phyloP scores from a whole-genome alignment of 2,888 invertebrate genomes.

The Pyrgus malvae region DNA sequence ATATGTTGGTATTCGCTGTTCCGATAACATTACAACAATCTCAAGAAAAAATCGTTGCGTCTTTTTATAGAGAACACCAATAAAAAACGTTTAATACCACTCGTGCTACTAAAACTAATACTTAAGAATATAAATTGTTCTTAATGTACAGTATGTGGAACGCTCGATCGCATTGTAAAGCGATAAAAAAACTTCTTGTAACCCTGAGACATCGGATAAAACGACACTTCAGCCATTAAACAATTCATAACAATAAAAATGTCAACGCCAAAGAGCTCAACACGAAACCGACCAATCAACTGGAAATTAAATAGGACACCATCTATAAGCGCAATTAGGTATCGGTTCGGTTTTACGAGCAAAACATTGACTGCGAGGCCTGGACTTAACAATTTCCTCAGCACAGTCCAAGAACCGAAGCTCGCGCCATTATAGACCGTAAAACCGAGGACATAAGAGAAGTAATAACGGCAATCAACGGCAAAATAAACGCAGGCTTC shows the following conservation, averaged over 20 bases:
- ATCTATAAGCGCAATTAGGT: constrained; percentile 65
- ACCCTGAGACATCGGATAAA: constrained; percentile 34
- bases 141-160: constrained; percentile 24
- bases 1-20: neutral
- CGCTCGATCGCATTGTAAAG: constrained; percentile 35
- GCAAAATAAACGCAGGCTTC: constrained; percentile 49
- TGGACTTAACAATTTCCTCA: constrained; percentile 12
- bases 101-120: constrained; percentile 30
- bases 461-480: constrained; percentile 35
- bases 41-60: constrained; percentile 4
- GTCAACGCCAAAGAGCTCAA: constrained; percentile 57
- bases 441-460: constrained; percentile 24
- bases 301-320: constrained; percentile 71
- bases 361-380: constrained; percentile 63
- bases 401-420: neutral
- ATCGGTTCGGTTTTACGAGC: constrained; percentile 68
- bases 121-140: constrained; percentile 33
- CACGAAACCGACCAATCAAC: constrained; percentile 61
- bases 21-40: neutral
- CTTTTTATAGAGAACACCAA: constrained; percentile 2
- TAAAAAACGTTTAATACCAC: constrained; percentile 10
- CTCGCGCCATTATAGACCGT: constrained; percentile 21
- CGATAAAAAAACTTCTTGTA: constrained; percentile 42
- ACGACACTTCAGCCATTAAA: constrained; percentile 43
- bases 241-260: constrained; percentile 77